Percentiles rank a stretch among this genome's conserved stretches.
phyloP scores from a whole-genome alignment of 2,888 invertebrate species.

The Boloria euphrosyne region DNA sequence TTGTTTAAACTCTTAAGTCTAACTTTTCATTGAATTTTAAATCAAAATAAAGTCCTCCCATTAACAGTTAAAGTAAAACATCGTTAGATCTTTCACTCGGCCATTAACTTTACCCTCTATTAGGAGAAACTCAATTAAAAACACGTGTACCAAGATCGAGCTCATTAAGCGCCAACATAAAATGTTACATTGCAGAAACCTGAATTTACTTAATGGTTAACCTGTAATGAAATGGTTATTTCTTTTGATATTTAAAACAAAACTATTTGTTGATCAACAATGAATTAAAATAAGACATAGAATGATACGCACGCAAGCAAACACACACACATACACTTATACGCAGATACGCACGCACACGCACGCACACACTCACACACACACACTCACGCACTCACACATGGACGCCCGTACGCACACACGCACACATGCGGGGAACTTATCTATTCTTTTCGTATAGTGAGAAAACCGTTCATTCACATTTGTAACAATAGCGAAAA shows the following conservation, averaged over 20 bases:
- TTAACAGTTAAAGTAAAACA: background rate
- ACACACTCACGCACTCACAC: too few relatives aligned
- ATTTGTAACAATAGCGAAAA: too few relatives aligned
- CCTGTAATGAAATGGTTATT: background rate
- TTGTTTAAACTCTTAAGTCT: too few relatives aligned
- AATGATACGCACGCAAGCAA: background rate
- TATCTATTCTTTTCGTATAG: too few relatives aligned
- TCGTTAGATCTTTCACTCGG: constrained; percentile 6
- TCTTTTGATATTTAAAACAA: background rate
- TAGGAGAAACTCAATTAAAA: constrained; percentile 20
- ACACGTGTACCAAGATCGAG: constrained; percentile 20
- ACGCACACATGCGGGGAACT: too few relatives aligned
- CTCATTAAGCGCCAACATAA: constrained; percentile 17
- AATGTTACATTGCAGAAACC: constrained; percentile 7
- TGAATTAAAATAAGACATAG: background rate
- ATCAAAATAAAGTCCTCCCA: constrained; percentile 5
- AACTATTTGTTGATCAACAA: background rate
- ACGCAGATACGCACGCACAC: too few relatives aligned
- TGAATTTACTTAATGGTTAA: background rate
- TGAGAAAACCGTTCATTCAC: too few relatives aligned
- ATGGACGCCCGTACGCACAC: too few relatives aligned
- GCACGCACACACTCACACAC: too few relatives aligned
- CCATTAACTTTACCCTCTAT: background rate
- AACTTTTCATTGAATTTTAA: too few relatives aligned
- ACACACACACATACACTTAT: too few relatives aligned